Evolutionary conservation across 2,888 invertebrate genomes (phyloP).

Genomic region (Leptopilina myrica): DNA sequence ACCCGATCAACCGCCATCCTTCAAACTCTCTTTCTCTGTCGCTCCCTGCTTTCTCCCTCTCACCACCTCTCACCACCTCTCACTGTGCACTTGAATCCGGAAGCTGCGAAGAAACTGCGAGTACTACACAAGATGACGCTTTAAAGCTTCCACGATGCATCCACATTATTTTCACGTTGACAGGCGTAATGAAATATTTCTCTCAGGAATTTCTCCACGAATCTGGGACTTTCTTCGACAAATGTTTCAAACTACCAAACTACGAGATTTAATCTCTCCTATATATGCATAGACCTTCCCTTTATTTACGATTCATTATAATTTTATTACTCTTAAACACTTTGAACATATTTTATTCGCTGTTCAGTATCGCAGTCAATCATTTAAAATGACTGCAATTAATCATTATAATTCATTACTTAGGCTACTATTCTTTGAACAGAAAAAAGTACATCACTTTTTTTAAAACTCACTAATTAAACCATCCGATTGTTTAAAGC

Average conservation of each 20-base stretch:
- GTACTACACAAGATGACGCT: slow-evolving; percentile 41
- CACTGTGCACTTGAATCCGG: slow-evolving; percentile 51
- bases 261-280: neutral
- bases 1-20: slow-evolving; percentile 34
- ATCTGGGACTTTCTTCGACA: slow-evolving; percentile 11
- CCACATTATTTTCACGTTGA: slow-evolving; percentile 7
- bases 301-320: neutral
- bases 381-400: no score
- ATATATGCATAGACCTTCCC: neutral
- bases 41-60: slow-evolving; percentile 46
- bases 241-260: neutral
- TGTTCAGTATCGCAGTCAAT: no score
- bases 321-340: neutral
- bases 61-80: slow-evolving; percentile 22
- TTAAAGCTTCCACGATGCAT: slow-evolving; percentile 30
- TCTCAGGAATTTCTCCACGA: slow-evolving; percentile 5
- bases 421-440: no score
- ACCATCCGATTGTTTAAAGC: no score
- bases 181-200: neutral
- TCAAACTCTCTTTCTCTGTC: slow-evolving; percentile 49
- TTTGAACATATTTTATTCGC: neutral
- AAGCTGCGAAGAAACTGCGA: slow-evolving; percentile 54
- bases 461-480: no score
- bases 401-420: no score
- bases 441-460: no score